These are phyloP conservation scores for Dryoscopus gambensis DNA, from an alignment of 2,113 vertebrate species.

Conservation along the genomic window DNA sequence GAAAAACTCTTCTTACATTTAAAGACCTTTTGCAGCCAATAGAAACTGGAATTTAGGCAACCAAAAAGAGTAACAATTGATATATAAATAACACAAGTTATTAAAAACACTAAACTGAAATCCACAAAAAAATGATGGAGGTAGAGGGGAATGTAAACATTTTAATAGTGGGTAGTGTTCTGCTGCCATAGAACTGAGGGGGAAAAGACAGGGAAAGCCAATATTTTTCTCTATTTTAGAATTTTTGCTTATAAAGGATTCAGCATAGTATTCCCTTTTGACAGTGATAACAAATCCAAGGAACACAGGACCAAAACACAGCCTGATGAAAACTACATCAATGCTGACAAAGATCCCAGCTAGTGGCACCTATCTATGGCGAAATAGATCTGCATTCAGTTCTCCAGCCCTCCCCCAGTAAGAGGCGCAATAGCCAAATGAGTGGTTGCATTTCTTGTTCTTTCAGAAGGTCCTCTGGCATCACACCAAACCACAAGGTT, in stretches of 20 bases:
- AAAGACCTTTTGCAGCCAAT: not conserved
- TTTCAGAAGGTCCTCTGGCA: not conserved
- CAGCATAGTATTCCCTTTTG: not conserved
- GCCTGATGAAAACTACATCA: not conserved
- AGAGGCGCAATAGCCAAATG: fast-evolving
- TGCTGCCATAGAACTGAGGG: not conserved
- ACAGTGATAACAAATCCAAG: not conserved
- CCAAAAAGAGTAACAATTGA: not conserved
- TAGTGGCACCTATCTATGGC: not conserved
- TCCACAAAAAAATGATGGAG: not conserved
- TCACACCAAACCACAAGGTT: not conserved
- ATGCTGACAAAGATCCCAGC: not conserved
- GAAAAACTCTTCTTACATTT: not conserved
- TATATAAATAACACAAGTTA: not conserved
- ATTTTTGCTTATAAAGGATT: not conserved
- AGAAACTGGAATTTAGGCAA: not conserved
- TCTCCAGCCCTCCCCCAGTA: not conserved
- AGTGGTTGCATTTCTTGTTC: not conserved
- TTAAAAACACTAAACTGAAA: not conserved
- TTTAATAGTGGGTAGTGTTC: not conserved
- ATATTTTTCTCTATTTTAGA: not conserved
- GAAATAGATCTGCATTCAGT: not conserved
- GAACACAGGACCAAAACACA: not conserved
- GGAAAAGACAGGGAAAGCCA: not conserved
- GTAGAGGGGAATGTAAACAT: not conserved